These are phyloP conservation scores for Cydia splendana DNA, from an alignment of 1,140 invertebrate genomes.

Conservation along the genomic window DNA sequence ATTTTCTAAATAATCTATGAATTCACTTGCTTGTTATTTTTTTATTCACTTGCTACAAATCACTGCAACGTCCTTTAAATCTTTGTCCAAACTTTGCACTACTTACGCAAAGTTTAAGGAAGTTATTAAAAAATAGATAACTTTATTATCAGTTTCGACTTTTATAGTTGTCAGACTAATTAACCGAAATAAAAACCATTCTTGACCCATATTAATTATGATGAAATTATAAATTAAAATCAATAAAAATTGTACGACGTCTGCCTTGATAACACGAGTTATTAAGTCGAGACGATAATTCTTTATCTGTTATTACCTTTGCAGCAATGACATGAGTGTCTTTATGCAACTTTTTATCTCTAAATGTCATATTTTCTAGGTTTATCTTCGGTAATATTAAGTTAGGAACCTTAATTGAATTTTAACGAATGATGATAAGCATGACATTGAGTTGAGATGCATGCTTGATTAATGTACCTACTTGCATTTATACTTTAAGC, in stretches of 20 bases:
- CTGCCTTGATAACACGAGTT: constrained; percentile 47
- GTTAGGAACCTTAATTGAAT: constrained; percentile 22
- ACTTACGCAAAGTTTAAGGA: not conserved
- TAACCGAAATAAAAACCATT: not conserved
- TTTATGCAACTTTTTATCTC: constrained; percentile 12
- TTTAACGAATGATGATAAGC: constrained; percentile 21
- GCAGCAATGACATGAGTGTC: constrained; percentile 42
- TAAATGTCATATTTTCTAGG: constrained; percentile 19
- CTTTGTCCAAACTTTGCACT: not conserved
- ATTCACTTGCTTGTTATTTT: too few relatives aligned
- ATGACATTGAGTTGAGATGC: not conserved
- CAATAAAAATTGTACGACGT: constrained; percentile 41
- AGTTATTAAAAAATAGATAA: not conserved
- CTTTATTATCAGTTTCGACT: constrained; percentile 6
- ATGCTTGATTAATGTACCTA: constrained; percentile 20
- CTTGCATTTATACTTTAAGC: constrained; percentile 28
- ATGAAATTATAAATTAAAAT: constrained; percentile 47
- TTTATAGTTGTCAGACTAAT: constrained; percentile 10
- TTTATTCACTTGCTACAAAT: too few relatives aligned
- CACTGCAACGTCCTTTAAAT: not conserved
- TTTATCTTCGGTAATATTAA: constrained; percentile 31
- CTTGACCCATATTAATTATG: constrained; percentile 18
- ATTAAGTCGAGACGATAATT: constrained; percentile 49
- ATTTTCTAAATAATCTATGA: not conserved
- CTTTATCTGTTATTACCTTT: constrained; percentile 48